Evolutionary conservation across 2,797 vertebrate species (phyloP).

Genomic region (Sciurus carolinensis): DNA sequence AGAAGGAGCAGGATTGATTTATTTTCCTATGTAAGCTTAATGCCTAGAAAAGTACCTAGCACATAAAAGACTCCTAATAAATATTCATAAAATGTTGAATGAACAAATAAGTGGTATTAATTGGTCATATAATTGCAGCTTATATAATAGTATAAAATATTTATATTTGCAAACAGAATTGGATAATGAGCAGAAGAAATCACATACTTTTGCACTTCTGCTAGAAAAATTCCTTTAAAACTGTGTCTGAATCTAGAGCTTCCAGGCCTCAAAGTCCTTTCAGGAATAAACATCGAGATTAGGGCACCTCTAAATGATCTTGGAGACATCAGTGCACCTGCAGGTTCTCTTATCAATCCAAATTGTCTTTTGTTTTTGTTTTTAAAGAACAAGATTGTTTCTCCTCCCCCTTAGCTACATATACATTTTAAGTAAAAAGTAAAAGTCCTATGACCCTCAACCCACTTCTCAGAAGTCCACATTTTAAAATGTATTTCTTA

Average conservation of each 20-base stretch:
- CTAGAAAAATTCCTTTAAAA: not conserved
- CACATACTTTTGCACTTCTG: not conserved
- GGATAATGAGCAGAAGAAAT: conserved; percentile 22
- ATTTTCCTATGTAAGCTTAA: not conserved
- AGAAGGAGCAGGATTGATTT: not conserved
- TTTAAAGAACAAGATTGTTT: not conserved
- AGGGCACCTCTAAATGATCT: not conserved
- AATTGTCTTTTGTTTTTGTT: conserved; percentile 12
- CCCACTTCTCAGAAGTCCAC: not conserved
- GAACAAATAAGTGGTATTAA: conserved; percentile 30
- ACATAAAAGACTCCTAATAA: not conserved
- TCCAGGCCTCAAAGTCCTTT: conserved; percentile 14
- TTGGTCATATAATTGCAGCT: conserved; percentile 24
- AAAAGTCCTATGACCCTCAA: not conserved
- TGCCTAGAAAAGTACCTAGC: conserved; percentile 16
- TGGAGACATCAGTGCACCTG: not conserved
- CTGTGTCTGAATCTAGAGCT: not conserved
- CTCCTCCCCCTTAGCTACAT: not conserved
- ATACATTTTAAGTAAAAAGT: not conserved
- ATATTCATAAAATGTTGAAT: conserved; percentile 36
- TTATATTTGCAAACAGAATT: conserved; percentile 37
- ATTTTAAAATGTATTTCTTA: conserved; percentile 54
- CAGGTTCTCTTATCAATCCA: not conserved
- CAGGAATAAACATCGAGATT: not conserved
- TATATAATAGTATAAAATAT: conserved; percentile 57